Evolutionary conservation across 2,113 vertebrate genomes (phyloP).

Genomic region (Brachyhypopomus occidentalis): DNA sequence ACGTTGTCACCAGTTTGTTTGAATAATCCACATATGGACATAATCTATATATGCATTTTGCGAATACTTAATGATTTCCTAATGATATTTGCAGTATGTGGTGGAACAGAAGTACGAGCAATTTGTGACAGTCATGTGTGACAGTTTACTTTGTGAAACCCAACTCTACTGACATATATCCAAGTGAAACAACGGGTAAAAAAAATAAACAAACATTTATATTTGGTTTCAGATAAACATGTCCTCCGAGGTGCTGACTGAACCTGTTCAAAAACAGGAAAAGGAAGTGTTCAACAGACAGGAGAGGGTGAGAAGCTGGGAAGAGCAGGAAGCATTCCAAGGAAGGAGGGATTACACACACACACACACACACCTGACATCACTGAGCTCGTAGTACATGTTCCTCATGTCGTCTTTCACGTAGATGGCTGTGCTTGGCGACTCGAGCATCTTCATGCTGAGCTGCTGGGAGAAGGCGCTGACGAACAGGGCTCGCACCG

Average conservation of each 20-base stretch:
- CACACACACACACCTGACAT: constrained; percentile 83
- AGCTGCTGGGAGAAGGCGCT: constrained; percentile 97
- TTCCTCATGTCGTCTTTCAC: constrained; percentile 97
- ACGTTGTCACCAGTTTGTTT: too few relatives aligned
- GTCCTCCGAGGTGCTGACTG: neutral
- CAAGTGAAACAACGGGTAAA: too few relatives aligned
- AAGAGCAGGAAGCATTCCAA: neutral
- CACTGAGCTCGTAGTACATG: constrained; percentile 91
- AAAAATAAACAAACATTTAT: too few relatives aligned
- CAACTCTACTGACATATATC: too few relatives aligned
- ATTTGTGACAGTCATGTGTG: too few relatives aligned
- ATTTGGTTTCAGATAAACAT: neutral
- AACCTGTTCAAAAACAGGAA: constrained; percentile 13
- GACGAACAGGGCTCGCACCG: constrained; percentile 95
- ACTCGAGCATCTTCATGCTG: constrained; percentile 97
- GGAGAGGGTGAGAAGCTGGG: too few relatives aligned
- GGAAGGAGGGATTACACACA: constrained; percentile 1
- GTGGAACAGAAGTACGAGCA: too few relatives aligned
- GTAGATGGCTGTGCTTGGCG: constrained; percentile 91
- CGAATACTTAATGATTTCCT: too few relatives aligned
- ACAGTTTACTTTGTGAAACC: too few relatives aligned
- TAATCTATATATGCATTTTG: too few relatives aligned
- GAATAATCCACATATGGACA: too few relatives aligned
- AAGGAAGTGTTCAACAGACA: neutral
- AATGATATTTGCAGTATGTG: too few relatives aligned